Evolutionary conservation across 1,140 invertebrate genomes (phyloP).

Genomic region (Akabosia matsudoensis): DNA sequence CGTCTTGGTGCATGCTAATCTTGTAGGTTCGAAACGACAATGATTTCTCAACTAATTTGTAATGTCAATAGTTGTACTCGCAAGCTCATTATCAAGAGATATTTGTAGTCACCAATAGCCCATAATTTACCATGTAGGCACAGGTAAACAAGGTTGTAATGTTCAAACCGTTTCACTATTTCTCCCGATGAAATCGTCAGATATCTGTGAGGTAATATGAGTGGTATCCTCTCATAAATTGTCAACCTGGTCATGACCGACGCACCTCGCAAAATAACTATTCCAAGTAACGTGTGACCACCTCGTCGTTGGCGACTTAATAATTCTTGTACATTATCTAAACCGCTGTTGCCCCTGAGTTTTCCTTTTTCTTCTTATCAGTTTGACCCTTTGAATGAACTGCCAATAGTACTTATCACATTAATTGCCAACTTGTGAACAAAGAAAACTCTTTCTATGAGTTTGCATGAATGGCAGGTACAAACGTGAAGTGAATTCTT

Average conservation of each 20-base stretch:
- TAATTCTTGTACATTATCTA: background rate
- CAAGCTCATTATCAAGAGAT: background rate
- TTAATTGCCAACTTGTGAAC: background rate
- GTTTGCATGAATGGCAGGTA: background rate
- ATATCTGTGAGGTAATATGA: background rate
- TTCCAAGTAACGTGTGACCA: background rate
- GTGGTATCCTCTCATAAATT: background rate
- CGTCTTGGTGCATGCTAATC: too few species aligned
- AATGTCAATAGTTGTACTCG: too few species aligned
- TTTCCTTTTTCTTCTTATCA: background rate
- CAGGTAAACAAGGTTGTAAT: background rate
- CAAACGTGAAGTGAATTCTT: slow-evolving; percentile 1
- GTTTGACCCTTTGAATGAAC: slow-evolving; percentile 19
- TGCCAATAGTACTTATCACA: too few species aligned
- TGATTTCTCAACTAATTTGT: too few species aligned
- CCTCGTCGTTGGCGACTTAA: too few species aligned
- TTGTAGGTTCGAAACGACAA: too few species aligned
- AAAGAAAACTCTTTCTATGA: background rate
- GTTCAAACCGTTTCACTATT: background rate
- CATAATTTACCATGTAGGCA: background rate
- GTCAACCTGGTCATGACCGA: background rate
- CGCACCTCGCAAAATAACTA: background rate
- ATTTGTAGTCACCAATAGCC: background rate
- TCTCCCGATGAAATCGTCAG: background rate
- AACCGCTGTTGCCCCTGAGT: background rate